Conservation (phyloP, 2,113 vertebrate species). For the Lepisosteus osseus region DNA sequence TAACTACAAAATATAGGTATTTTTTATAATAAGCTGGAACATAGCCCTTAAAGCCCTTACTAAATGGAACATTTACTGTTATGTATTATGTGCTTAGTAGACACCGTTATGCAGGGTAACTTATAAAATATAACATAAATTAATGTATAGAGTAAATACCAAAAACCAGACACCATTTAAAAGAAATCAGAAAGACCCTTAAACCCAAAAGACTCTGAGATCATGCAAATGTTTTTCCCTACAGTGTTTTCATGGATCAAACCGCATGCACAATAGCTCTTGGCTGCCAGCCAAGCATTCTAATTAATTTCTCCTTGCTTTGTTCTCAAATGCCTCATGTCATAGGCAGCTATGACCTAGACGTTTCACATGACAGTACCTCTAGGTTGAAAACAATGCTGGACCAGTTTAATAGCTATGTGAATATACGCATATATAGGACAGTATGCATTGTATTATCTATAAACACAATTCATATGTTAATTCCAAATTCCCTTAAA, state of each 20-base stretch:
- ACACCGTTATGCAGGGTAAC: too few species aligned
- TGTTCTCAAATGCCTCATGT: background rate
- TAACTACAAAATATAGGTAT: background rate
- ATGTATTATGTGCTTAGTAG: background rate
- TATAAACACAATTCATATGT: too few species aligned
- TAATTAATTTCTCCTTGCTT: background rate
- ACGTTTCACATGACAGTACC: background rate
- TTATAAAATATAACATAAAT: too few species aligned
- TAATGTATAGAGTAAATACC: too few species aligned
- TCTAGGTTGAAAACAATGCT: too few species aligned
- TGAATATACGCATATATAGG: too few species aligned
- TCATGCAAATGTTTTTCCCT: background rate
- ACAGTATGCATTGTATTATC: too few species aligned
- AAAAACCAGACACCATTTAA: too few species aligned
- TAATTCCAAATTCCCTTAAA: too few species aligned
- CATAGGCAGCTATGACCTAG: background rate
- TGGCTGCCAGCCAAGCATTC: background rate
- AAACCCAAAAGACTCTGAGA: background rate
- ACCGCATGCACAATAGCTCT: background rate
- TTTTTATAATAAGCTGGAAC: background rate
- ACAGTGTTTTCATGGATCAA: background rate
- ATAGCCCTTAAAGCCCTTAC: background rate
- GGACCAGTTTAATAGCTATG: too few species aligned
- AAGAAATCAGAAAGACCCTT: background rate
- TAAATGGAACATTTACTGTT: too few species aligned